Conservation (phyloP, 2,888 invertebrate genomes). For the Bhutanitis thaidina region DNA sequence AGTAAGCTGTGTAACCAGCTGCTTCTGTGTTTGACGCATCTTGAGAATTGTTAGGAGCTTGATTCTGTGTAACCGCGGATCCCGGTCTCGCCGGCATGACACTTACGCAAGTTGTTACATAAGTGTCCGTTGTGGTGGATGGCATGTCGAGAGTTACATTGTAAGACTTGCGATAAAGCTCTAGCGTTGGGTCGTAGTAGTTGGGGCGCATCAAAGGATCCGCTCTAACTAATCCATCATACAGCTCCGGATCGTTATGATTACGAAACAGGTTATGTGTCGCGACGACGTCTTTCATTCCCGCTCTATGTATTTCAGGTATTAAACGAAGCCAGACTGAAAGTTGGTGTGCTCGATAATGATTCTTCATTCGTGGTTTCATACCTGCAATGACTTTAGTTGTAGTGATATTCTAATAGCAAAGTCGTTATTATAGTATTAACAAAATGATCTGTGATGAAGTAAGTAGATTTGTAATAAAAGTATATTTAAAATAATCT, state of each 20-base stretch:
- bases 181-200: constrained; percentile 81
- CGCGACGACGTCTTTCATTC: constrained; percentile 93
- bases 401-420: too few relatives aligned
- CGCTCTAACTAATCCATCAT: constrained; percentile 93
- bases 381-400: constrained; percentile 82
- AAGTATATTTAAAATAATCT: too few relatives aligned
- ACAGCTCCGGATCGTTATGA: constrained; percentile 92
- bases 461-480: too few relatives aligned
- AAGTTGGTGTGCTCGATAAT: constrained; percentile 97
- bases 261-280: constrained; percentile 94
- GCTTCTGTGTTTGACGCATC: constrained; percentile 90
- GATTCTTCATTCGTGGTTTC: constrained; percentile 95
- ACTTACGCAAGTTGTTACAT: constrained; percentile 85
- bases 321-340: constrained; percentile 97
- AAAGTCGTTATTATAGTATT: too few relatives aligned
- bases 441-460: too few relatives aligned
- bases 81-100: constrained; percentile 85
- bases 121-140: constrained; percentile 81
- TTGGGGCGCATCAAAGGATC: constrained; percentile 86
- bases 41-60: constrained; percentile 81
- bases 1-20: constrained; percentile 87
- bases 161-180: constrained; percentile 82
- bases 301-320: constrained; percentile 93
- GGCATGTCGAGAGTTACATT: constrained; percentile 76
- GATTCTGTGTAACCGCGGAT: constrained; percentile 67